These are phyloP conservation scores for Torymus auratus DNA, from an alignment of 2,888 invertebrate species.

Conservation along the genomic window DNA sequence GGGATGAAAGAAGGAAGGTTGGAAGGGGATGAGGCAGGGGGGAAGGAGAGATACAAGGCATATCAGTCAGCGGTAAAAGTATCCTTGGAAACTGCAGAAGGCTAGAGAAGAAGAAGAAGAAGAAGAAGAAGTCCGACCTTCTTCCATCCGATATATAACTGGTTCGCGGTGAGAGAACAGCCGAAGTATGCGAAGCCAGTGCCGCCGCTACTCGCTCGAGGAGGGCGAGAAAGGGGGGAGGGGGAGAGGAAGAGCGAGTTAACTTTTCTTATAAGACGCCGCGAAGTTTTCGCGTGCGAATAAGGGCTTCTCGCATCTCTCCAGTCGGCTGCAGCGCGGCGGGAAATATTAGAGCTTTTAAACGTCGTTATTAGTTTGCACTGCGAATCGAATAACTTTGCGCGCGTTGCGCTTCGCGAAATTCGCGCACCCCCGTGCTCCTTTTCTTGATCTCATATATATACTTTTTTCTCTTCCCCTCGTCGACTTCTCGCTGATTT, in stretches of 20 bases:
- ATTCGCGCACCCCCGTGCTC: not conserved
- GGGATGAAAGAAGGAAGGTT: not conserved
- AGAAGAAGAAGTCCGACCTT: constrained; percentile 22
- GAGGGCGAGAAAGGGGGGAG: constrained; percentile 37
- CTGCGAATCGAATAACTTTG: constrained; percentile 69
- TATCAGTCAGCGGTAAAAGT: constrained; percentile 39
- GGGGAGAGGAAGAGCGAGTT: constrained; percentile 64
- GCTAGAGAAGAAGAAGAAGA: constrained; percentile 20
- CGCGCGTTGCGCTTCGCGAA: constrained; percentile 53
- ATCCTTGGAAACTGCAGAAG: constrained; percentile 24
- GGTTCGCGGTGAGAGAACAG: constrained; percentile 12
- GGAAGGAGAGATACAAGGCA: not conserved
- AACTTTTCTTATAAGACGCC: constrained; percentile 75
- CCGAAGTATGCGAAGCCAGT: constrained; percentile 29
- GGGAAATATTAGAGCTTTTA: constrained; percentile 73
- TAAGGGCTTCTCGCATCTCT: constrained; percentile 63
- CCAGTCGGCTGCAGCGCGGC: constrained; percentile 59
- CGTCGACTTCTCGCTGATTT: too few species aligned
- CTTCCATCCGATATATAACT: constrained; percentile 15
- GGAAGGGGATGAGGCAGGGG: too few species aligned
- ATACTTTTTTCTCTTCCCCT: too few species aligned
- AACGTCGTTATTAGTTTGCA: constrained; percentile 74
- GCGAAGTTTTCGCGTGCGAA: constrained; percentile 72
- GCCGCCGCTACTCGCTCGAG: too few species aligned
- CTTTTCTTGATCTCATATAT: too few species aligned